Evolutionary conservation across 2,797 vertebrate genomes (phyloP).

Genomic region (Chelonia mydas): DNA sequence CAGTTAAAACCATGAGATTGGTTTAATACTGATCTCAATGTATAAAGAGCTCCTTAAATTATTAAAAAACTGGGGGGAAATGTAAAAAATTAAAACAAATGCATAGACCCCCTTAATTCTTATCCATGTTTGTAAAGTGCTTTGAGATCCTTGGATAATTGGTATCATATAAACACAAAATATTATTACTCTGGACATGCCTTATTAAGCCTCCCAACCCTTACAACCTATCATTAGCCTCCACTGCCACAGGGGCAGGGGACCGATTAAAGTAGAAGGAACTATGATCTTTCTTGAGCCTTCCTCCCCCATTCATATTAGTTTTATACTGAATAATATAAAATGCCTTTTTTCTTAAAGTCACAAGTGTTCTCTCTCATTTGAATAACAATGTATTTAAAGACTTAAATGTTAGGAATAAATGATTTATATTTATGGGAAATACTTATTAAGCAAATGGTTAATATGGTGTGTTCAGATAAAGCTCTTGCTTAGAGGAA

Average conservation of each 20-base stretch:
- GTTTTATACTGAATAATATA: background rate
- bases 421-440: background rate
- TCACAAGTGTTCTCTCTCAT: background rate
- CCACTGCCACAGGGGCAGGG: background rate
- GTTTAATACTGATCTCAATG: accelerated
- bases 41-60: accelerated
- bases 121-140: background rate
- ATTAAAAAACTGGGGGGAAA: background rate
- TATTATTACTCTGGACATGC: background rate
- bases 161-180: background rate
- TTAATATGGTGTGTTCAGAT: conserved; percentile 5
- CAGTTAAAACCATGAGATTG: accelerated
- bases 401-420: conserved; percentile 14
- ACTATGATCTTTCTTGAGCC: accelerated
- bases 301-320: background rate
- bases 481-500: conserved; percentile 56
- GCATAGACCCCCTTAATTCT: background rate
- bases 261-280: background rate
- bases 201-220: background rate
- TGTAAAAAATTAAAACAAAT: background rate
- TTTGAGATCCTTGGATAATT: background rate
- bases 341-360: accelerated
- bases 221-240: background rate
- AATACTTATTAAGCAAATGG: conserved; percentile 48
- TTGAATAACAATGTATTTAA: background rate